phyloP scores from a whole-genome alignment of 2,888 invertebrate genomes.

The Kuschelorhynchus macadamiae region DNA sequence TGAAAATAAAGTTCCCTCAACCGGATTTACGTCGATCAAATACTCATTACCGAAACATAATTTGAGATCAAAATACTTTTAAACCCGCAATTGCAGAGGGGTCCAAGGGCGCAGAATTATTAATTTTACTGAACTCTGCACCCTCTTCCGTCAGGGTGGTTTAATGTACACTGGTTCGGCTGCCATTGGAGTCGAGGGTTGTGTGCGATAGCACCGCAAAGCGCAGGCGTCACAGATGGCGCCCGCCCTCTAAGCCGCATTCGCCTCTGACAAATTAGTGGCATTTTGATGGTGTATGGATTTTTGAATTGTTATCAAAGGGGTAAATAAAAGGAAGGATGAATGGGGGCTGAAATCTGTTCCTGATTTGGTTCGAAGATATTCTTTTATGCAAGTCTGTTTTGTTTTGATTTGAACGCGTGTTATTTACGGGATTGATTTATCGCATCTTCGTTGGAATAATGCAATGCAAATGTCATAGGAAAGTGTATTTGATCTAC shows the following conservation, averaged over 20 bases:
- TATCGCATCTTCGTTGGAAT: background rate
- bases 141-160: slow-evolving; percentile 42
- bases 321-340: slow-evolving; percentile 53
- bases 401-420: background rate
- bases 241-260: slow-evolving; percentile 66
- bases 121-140: slow-evolving; percentile 1
- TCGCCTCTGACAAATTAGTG: slow-evolving; percentile 69
- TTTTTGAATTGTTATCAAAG: slow-evolving; percentile 67
- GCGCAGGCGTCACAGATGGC: slow-evolving; percentile 62
- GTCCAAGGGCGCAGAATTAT: slow-evolving; percentile 7
- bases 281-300: slow-evolving; percentile 69
- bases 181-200: slow-evolving; percentile 66
- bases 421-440: background rate
- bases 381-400: background rate
- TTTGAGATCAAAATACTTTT: slow-evolving; percentile 8
- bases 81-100: background rate
- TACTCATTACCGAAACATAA: background rate
- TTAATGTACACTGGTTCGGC: slow-evolving; percentile 52
- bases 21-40: too few species aligned
- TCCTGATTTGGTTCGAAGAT: slow-evolving; percentile 23
- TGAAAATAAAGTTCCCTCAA: too few species aligned
- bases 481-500: too few species aligned
- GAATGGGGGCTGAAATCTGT: slow-evolving; percentile 33
- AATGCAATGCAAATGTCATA: too few species aligned
- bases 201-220: slow-evolving; percentile 57